phyloP scores from a whole-genome alignment of 2,797 vertebrate genomes.

The Neomorphus geoffroyi region DNA sequence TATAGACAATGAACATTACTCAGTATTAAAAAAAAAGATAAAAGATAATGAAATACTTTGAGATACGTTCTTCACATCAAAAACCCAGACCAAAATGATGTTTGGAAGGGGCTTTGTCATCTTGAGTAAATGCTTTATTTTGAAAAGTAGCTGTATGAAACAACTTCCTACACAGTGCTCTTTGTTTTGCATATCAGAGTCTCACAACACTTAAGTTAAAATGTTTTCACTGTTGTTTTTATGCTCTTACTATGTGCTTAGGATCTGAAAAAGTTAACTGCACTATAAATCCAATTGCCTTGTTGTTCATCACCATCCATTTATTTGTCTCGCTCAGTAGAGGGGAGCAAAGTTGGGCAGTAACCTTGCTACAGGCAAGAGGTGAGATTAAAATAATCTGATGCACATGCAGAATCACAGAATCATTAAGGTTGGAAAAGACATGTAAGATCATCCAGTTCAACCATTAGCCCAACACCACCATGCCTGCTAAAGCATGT shows the following conservation, averaged over 20 bases:
- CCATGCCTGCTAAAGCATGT: too few relatives aligned
- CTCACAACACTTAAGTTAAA: not conserved
- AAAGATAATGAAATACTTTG: not conserved
- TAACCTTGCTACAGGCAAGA: not conserved
- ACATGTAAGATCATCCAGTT: too few relatives aligned
- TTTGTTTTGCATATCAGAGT: not conserved
- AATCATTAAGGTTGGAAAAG: too few relatives aligned
- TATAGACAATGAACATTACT: not conserved
- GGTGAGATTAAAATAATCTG: not conserved
- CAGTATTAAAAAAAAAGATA: not conserved
- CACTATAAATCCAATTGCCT: not conserved
- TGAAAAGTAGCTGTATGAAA: not conserved
- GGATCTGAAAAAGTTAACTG: not conserved
- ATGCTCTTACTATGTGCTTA: not conserved
- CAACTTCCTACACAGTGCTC: not conserved
- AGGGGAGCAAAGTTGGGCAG: not conserved
- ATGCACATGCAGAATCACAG: not conserved
- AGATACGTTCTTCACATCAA: not conserved
- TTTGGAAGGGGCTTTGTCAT: not conserved
- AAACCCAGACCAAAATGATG: not conserved
- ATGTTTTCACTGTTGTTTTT: not conserved
- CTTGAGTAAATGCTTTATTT: not conserved
- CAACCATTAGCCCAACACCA: too few relatives aligned
- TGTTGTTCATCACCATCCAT: not conserved
- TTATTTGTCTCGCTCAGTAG: not conserved